Evolutionary conservation across 2,113 vertebrate species (phyloP).

Genomic region (Cyphomyrus plagiostoma): DNA sequence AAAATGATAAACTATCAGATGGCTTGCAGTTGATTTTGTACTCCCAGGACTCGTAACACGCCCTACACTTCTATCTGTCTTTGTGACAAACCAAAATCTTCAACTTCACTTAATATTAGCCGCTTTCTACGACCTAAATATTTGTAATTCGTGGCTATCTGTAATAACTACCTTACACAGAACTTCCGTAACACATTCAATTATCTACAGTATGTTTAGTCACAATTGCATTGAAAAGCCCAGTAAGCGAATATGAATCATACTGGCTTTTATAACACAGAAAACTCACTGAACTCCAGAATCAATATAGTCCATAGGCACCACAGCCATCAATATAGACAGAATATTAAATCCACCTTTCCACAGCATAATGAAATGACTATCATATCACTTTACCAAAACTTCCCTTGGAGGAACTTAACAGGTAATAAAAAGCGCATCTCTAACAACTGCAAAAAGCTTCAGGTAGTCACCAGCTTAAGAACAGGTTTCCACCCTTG

Average conservation of each 20-base stretch:
- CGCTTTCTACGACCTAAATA: neutral
- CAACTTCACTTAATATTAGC: neutral
- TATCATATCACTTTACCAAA: neutral
- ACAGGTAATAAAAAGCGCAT: neutral
- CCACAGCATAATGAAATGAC: neutral
- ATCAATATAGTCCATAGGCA: neutral
- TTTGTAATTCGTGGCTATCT: neutral
- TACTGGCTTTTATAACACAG: neutral
- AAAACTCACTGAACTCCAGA: neutral
- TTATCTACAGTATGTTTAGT: neutral
- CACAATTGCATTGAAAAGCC: conserved; percentile 3
- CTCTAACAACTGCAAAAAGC: neutral
- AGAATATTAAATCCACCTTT: neutral
- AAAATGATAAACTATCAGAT: neutral
- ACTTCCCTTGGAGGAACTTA: neutral
- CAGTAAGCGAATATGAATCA: neutral
- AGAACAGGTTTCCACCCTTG: neutral
- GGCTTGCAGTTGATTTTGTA: neutral
- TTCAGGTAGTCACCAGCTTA: neutral
- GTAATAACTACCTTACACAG: neutral
- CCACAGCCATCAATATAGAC: neutral
- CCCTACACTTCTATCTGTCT: neutral
- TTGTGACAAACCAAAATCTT: conserved; percentile 1
- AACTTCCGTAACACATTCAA: neutral
- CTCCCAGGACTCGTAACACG: neutral